Evolutionary conservation across 2,888 invertebrate species (phyloP).

Genomic region (Lamellibrachia columna): DNA sequence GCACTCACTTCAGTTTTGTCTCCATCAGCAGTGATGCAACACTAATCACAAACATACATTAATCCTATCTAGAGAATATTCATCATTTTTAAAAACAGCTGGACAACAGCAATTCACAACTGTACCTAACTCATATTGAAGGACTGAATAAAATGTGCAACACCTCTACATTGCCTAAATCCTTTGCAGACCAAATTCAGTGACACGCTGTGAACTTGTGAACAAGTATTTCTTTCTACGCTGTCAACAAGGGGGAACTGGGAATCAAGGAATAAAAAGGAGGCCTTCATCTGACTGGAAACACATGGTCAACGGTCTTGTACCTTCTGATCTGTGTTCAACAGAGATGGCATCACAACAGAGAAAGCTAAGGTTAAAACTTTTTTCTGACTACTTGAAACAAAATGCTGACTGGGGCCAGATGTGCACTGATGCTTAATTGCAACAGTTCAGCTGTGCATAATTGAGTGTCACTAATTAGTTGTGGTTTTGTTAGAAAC

Average conservation of each 20-base stretch:
- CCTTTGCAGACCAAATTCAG: too few relatives aligned
- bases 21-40: not conserved
- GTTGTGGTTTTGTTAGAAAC: not conserved
- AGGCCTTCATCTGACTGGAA: not conserved
- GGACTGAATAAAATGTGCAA: too few relatives aligned
- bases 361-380: not conserved
- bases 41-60: not conserved
- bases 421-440: not conserved
- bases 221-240: too few relatives aligned
- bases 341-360: not conserved
- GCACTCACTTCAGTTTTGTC: not conserved
- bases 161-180: too few relatives aligned
- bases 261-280: not conserved
- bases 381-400: not conserved
- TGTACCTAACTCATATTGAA: too few relatives aligned
- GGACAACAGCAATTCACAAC: too few relatives aligned
- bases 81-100: too few relatives aligned
- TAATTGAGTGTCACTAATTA: not conserved
- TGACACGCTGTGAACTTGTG: too few relatives aligned
- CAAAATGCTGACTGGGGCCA: not conserved
- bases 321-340: not conserved
- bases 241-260: not conserved
- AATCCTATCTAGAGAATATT: not conserved
- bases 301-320: not conserved
- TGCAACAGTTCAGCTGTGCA: not conserved